Base-by-base conservation (phyloP, 2,113 vertebrate genomes). In the Malaclemys terrapin region DNA sequence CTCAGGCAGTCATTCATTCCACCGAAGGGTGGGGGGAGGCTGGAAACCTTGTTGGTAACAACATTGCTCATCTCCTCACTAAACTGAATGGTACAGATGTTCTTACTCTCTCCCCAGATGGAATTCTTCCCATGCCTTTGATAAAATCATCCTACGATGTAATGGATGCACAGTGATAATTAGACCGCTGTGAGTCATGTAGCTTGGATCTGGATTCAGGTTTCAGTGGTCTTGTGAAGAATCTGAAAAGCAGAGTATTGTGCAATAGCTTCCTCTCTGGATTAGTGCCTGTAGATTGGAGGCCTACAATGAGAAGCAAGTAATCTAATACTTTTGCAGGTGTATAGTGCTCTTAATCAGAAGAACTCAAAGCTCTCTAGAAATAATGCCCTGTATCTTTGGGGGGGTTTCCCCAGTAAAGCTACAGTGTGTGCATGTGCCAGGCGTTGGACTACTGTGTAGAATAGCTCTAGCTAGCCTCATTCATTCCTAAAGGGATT, bases 401-500 rank as follows among this genome's bases (percentile, higher is more conserved):
- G 38, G 52, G 19, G 52, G 25, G 84, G 45, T 85, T n/a, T 88
- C 88, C 8, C 92, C 98, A 98, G 93, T 94, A 95, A 98, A 98
- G 59, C 95, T 98, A 81, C 98, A 97, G 97, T 97, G 98, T 65
- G 97, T 99, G n/a, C 96, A 93, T n/a, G 92, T 98, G 84, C 94
- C 98, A 87, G 98, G 98, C 49, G 98, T 98, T 27, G 98, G 98
- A 25, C 95, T 98, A 31, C 95, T 98, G 24, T 96, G 95, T 93
- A 98, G 98, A 90, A 98, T 89, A 2, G 97, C 97, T 3, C 93
- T 98, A 82, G 96, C 97, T 38, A 98, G 98, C 62, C 97, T 22
- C 0, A 0, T 20, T 97, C 94, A 98, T 98, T 93, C 98, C 98
- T 1, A 98, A 98, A 89, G 98, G 98, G 62, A 98, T 98, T 95